phyloP scores from a whole-genome alignment of 2,888 invertebrate species.

The Patella depressa region DNA sequence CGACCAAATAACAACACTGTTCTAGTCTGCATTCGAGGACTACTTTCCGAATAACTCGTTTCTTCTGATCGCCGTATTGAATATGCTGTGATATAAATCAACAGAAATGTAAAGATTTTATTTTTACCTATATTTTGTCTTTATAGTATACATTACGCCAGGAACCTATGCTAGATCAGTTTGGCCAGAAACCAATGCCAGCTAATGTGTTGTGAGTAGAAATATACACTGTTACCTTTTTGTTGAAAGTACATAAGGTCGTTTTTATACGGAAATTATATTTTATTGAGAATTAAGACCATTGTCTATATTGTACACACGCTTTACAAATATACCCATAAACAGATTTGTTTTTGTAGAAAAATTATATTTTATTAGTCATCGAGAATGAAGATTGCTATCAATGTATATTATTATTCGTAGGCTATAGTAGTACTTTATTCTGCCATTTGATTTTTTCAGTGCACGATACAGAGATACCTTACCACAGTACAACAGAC shows the following conservation, averaged over 20 bases:
- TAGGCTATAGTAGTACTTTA: too few species aligned
- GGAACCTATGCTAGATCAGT: slow-evolving; percentile 65
- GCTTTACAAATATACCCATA: too few species aligned
- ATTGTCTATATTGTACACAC: too few species aligned
- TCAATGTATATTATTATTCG: background rate
- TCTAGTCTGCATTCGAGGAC: background rate
- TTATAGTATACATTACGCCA: slow-evolving; percentile 65
- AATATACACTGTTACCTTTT: too few species aligned
- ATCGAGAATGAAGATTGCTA: too few species aligned
- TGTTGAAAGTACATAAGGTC: too few species aligned
- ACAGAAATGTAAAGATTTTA: background rate
- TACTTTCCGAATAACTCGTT: too few species aligned
- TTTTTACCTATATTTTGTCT: slow-evolving; percentile 12
- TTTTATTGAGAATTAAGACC: too few species aligned
- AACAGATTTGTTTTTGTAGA: too few species aligned
- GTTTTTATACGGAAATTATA: too few species aligned
- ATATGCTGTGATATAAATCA: background rate
- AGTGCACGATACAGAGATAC: slow-evolving; percentile 67
- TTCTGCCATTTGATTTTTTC: slow-evolving; percentile 35
- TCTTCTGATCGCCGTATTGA: background rate
- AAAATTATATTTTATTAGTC: too few species aligned
- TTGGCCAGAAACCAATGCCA: slow-evolving; percentile 64
- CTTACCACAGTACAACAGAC: slow-evolving; percentile 64
- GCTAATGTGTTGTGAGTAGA: slow-evolving; percentile 66
- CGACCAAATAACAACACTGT: too few species aligned